Base-by-base conservation (phyloP, 2,797 vertebrate species). In the Cryptoprocta ferox region DNA sequence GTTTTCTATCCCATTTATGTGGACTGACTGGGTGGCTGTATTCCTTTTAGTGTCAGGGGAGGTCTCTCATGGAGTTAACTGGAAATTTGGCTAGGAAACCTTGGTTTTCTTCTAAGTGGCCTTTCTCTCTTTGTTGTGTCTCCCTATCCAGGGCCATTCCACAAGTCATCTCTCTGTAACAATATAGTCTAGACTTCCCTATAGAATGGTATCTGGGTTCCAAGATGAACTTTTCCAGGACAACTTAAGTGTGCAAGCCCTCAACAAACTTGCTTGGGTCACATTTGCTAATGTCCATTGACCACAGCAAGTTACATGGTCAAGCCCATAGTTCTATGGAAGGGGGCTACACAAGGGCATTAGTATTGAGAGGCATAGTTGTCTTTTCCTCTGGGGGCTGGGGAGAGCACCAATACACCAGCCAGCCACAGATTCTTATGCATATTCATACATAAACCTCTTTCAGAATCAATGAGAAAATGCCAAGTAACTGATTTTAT, bases 401-500 rank as follows among this genome's bases (percentile, higher is more conserved):
- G 18, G 15, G 45, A 26, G 19, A 35, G 8, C 18, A 61, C 16
- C 21, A 35, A 12, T 5, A 28, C 6, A 26, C 7, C 16, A 48
- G 32, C 16, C 75, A 32, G 61, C n/a, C 56, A 70, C 68, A 84
- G 83, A 86, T 26, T 89, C 83, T n/a, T 63, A 32, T 59, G 70
- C 76, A 87, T 78, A 53, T 87, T 91, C 71, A 89, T 30, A 9
- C 5, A 39, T 15, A 95, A 76, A 65, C 16, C 61, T 96, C 66
- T 95, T 96, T 93, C 39, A 94, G 61, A 95, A 82, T 70, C 81
- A 68, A 37, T 94, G 80, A 94, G 95, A 84, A 91, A 71, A 82
- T 85, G 63, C 30, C 88, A 82, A 75, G 85, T 30, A 78, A 79
- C 78, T 82, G 65, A 83, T 85, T 96, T 92, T 56, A 89, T 13